A percentile compares a stretch with the other conserved stretches of the same genome.
Evolutionary conservation across 2,888 invertebrate species (phyloP).

Genomic region (Autographa gamma): DNA sequence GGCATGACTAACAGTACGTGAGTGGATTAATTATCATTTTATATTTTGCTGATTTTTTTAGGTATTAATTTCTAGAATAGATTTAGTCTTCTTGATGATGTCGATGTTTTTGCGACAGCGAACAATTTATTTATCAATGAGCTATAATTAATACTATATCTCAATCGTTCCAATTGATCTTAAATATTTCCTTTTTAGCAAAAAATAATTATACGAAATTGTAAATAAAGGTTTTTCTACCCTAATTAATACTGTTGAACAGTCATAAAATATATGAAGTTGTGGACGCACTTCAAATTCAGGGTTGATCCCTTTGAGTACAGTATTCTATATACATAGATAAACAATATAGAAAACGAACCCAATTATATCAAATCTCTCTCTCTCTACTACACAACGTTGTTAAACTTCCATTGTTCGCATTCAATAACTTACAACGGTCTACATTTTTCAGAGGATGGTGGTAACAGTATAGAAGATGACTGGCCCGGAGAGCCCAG

Average conservation of each 20-base stretch:
- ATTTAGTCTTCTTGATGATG: slow-evolving; percentile 3
- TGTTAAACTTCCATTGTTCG: no score
- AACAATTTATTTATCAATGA: not conserved
- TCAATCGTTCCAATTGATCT: no score
- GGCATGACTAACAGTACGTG: slow-evolving; percentile 82
- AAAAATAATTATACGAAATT: no score
- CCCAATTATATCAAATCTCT: not conserved
- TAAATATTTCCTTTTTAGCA: no score
- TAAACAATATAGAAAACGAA: not conserved
- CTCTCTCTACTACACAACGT: no score
- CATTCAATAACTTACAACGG: not conserved
- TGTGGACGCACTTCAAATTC: no score
- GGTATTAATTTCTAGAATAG: slow-evolving; percentile 20
- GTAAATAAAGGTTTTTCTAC: no score
- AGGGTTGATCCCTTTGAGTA: no score
- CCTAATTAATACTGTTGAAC: no score
- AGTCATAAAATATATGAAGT: no score
- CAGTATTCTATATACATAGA: not conserved
- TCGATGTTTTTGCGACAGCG: not conserved
- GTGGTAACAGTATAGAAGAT: slow-evolving; percentile 81
- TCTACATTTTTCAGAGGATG: slow-evolving; percentile 73
- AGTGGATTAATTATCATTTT: slow-evolving; percentile 68
- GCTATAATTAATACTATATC: not conserved
- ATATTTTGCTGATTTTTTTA: slow-evolving; percentile 31
- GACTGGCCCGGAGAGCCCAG: slow-evolving; percentile 89